Percentiles rank a stretch among this genome's conserved stretches.
Conservation (phyloP, 30 jellyfish, hydroid and myxozoan species). For the Aurelia sp. region DNA sequence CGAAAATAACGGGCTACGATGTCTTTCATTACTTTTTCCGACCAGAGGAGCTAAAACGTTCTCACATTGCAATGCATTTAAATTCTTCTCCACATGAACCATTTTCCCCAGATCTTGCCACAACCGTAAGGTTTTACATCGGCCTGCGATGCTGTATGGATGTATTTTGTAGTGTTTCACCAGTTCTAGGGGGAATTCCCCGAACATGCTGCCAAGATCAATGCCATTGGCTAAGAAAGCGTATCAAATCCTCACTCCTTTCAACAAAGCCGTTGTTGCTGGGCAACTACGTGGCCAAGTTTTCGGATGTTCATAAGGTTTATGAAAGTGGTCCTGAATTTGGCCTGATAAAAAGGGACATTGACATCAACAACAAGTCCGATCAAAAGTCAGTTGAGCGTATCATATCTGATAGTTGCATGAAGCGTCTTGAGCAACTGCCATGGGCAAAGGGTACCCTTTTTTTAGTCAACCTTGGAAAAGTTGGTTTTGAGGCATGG, state of each 20-base stretch:
- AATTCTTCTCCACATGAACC: neutral
- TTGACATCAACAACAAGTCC: constrained; percentile 27
- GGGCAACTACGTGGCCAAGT: neutral
- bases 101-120: neutral
- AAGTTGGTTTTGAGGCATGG: too few species aligned
- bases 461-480: too few species aligned
- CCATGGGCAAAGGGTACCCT: too few species aligned
- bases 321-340: constrained; percentile 16
- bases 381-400: constrained; percentile 32
- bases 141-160: too few species aligned
- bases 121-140: too few species aligned
- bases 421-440: neutral
- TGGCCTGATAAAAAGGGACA: constrained; percentile 26
- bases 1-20: constrained; percentile 3
- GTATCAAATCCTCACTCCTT: neutral
- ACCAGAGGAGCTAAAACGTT: constrained; percentile 24
- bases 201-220: constrained; percentile 14
- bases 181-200: constrained; percentile 4
- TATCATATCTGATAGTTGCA: constrained; percentile 11
- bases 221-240: constrained; percentile 29
- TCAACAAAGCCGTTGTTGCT: too few species aligned
- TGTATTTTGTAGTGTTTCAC: too few species aligned
- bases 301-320: neutral
- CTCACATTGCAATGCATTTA: neutral
- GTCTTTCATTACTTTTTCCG: neutral